A percentile compares a stretch with the other conserved stretches of the same genome.
These are phyloP conservation scores for Tetranychus piercei DNA, from an alignment of 2,888 invertebrate species.

Conservation along the genomic window DNA sequence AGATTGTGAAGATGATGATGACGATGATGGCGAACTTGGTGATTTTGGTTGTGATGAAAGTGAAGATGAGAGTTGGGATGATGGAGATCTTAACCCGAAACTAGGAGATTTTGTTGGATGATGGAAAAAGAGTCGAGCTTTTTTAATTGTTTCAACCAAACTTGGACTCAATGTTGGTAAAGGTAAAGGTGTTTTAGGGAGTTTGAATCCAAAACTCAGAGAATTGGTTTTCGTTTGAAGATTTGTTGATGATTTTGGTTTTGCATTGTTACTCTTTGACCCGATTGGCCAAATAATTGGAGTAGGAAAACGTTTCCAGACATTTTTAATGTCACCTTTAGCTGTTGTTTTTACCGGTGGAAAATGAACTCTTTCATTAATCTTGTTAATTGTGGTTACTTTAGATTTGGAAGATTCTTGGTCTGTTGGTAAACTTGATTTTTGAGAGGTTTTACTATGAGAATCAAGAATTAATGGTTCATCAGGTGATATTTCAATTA, in stretches of 20 bases:
- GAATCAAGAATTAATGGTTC: neutral
- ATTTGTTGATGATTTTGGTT: neutral
- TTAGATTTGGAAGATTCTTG: neutral
- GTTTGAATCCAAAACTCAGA: neutral
- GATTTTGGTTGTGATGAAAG: neutral
- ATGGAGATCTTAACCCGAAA: neutral
- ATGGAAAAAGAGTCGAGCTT: neutral
- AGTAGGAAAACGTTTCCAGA: neutral
- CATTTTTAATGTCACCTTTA: neutral
- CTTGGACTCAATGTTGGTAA: neutral
- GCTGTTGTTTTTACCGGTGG: neutral
- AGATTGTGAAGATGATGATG: neutral
- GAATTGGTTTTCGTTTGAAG: neutral
- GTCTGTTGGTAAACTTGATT: no score
- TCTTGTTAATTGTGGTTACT: neutral
- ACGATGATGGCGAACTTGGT: neutral
- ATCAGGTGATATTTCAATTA: neutral
- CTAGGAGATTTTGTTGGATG: neutral
- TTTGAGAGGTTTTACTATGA: no score
- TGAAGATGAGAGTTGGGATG: neutral
- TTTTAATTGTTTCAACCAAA: neutral
- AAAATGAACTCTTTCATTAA: constrained; percentile 1
- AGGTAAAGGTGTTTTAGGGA: neutral
- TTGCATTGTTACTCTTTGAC: neutral
- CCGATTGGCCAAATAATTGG: constrained; percentile 1